Evolutionary conservation across 1,140 invertebrate genomes (phyloP), one percentile per base, ranked within the genome.

Genomic region (Cyclargus thomasi): DNA sequence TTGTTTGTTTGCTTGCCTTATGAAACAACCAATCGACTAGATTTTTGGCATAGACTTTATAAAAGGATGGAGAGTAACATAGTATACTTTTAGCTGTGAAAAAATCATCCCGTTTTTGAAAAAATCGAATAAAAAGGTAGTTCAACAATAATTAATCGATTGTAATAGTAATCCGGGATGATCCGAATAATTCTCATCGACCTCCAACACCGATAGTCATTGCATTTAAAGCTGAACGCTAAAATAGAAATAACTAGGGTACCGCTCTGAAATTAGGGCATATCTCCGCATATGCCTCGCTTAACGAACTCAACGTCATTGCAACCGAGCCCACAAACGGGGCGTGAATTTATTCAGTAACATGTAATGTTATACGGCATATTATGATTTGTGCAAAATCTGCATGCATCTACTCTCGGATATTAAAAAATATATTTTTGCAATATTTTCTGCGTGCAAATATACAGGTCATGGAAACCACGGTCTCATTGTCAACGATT

Each of bases 331-430:
- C 63, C 64, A 57, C 63, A 69, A 65, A 69, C 68, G 67, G 69
- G 64, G 71, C 66, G 68, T 53, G 68, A 69, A 69, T 65, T 67
- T 72, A 72, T 72, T 72, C 71, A 72, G 21, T 53, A 23, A 36
- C 64, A 59, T 59, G 55, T 59, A 59, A 59, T 59, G 18, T 20
- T 59, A 21, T 59, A 59, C 18, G 55, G 20, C 18, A 18, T 59
- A 59, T 59, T 20, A 59, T 29, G 29, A 29, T 59, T 59, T 59
- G 20, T 20, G 18, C 53, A 17, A 29, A 4, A 47, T 47, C 39
- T 47, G 39, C 39, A 14, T 14, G 10, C 14, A 14, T 16, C 3
- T 35, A 47, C 39, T 47, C 39, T 47, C 39, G 39, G 10, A 47
- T 14, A 47, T 47, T 47, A 47, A 47, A 14, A 16, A 14, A 11